Percentiles rank a stretch among this genome's conserved stretches.
These are phyloP conservation scores for Simalia tracyae DNA, from an alignment of 2,797 vertebrate genomes.

Conservation along the genomic window DNA sequence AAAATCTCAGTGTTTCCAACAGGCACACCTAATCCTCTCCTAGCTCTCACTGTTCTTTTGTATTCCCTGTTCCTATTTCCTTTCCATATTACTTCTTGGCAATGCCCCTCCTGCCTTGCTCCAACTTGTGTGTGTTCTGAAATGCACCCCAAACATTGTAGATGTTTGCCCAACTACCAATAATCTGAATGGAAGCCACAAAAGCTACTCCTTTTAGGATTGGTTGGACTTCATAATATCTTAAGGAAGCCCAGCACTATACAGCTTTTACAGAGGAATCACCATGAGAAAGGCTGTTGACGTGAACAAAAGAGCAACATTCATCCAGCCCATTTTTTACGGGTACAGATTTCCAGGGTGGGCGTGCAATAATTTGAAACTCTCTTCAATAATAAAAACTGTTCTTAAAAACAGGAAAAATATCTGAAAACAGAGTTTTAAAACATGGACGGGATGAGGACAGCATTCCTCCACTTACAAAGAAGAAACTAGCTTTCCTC, in stretches of 20 bases:
- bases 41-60: background rate
- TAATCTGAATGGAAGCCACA: no score
- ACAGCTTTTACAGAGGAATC: background rate
- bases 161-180: no score
- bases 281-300: background rate
- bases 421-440: no score
- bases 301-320: background rate
- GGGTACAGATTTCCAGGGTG: no score
- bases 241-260: no score
- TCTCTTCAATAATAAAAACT: no score
- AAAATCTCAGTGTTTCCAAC: background rate
- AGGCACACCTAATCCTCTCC: background rate
- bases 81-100: background rate
- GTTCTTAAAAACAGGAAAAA: no score
- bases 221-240: no score
- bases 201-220: no score
- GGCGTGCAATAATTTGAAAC: no score
- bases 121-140: background rate
- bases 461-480: background rate
- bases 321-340: no score
- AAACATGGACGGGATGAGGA: background rate
- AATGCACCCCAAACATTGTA: no score
- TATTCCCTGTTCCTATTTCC: background rate
- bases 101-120: background rate
- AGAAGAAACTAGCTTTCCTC: background rate